Evolutionary conservation across 2,888 invertebrate species (phyloP), one percentile per base, ranked within the genome.

Genomic region (Herminia tarsipennalis): DNA sequence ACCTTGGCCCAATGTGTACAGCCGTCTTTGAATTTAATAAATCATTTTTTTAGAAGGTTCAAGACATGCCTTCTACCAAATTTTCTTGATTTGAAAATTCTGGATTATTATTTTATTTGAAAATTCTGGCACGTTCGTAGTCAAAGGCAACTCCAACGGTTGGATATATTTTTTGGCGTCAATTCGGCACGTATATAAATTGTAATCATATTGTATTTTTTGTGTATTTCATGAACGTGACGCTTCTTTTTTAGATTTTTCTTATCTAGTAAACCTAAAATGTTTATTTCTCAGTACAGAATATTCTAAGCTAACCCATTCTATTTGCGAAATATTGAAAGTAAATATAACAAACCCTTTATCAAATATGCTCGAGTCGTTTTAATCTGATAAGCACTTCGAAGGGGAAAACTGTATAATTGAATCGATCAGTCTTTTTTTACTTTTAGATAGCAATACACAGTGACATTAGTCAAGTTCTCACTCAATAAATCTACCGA

Each of bases 11-110:
- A 34, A 52, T 35, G 14, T 10, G 20, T 44, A 24, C 46, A 52
- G 39, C 21, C 28, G 20, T 21, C n/a, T 2, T 64, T 47, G 43
- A 38, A 41, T 33, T 21, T 10, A 35, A 32, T 30, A 40, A 51
- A 58, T 58, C 34, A 38, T 33, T 58, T 37, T 6, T 1, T 10
- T n/a, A n/a, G 16, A 38, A 21, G 13, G 28, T 22, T 38, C 40
- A 36, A 46, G 34, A 36, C 38, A 8, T 38, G 24, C 13, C 8
- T 21, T 13, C 16, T 32, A 24, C n/a, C n/a, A 30, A 29, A 34
- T n/a, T 30, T 30, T 30, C 32, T n/a, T n/a, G n/a, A n/a, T n/a
- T n/a, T n/a, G n/a, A 20, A 28, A 30, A 35, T 30, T 30, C 34
- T 35, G 22, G n/a, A 28, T 33, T 48, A 35, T 28, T 25, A 44